These are phyloP conservation scores for Diabrotica undecimpunctata DNA, from an alignment of 1,140 invertebrate genomes.

Conservation along the genomic window DNA sequence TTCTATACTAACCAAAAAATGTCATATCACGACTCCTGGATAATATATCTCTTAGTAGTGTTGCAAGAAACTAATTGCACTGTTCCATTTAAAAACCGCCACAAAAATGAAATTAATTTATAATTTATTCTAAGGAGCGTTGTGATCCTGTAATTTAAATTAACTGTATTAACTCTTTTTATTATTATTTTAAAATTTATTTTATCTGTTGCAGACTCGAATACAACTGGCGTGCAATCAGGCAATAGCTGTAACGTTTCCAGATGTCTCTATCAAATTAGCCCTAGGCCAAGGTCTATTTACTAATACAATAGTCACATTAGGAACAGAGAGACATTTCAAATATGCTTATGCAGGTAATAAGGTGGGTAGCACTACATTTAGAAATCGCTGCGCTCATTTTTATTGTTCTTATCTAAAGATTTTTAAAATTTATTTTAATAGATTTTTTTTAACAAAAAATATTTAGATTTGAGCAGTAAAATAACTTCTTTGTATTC, in stretches of 20 bases:
- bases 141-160: too few relatives aligned
- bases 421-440: neutral
- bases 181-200: neutral
- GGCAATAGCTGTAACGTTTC: conserved; percentile 61
- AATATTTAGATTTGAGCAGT: neutral
- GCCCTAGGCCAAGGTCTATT: conserved; percentile 66
- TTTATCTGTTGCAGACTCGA: conserved; percentile 52
- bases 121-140: too few relatives aligned
- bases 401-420: neutral
- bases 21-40: too few relatives aligned
- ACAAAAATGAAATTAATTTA: too few relatives aligned
- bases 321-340: conserved; percentile 75
- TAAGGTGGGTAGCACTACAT: conserved; percentile 53
- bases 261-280: conserved; percentile 66
- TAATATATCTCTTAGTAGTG: too few relatives aligned
- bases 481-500: too few relatives aligned
- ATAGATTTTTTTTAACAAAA: neutral
- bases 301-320: conserved; percentile 62
- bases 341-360: conserved; percentile 66
- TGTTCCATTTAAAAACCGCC: too few relatives aligned
- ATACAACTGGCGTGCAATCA: conserved; percentile 69
- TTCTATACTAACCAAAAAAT: too few relatives aligned
- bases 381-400: neutral
- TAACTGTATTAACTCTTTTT: too few relatives aligned
- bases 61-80: too few relatives aligned